Conservation (phyloP, 2,797 vertebrate genomes). For the Mus caroli region DNA sequence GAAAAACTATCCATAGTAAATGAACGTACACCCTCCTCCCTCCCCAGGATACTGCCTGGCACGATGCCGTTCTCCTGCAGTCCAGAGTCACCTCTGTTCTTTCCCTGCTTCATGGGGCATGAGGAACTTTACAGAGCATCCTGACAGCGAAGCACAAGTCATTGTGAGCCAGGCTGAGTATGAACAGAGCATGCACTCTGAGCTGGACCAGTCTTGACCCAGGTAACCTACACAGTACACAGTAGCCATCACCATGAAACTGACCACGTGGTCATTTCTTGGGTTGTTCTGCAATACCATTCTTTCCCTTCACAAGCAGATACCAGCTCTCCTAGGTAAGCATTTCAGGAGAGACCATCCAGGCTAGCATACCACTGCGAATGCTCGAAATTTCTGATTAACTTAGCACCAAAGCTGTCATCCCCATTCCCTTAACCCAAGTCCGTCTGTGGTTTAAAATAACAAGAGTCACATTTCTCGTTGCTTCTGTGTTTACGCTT, state of each 20-base stretch:
- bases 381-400: not conserved
- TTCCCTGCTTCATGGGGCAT: not conserved
- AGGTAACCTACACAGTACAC: not conserved
- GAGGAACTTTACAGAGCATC: not conserved
- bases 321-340: slow-evolving; percentile 7
- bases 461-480: slow-evolving; percentile 34
- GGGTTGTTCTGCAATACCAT: not conserved
- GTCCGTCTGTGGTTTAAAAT: slow-evolving; percentile 43
- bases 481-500: slow-evolving; percentile 63
- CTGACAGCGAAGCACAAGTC: not conserved
- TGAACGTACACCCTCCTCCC: not conserved
- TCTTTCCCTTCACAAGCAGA: not conserved
- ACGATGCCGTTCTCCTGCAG: slow-evolving; percentile 25
- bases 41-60: slow-evolving; percentile 29
- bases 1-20: slow-evolving; percentile 33
- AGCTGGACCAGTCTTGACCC: not conserved
- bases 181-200: not conserved
- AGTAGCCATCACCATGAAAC: rapidly evolving
- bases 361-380: not conserved
- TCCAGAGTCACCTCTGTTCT: slow-evolving; percentile 3
- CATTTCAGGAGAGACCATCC: not conserved
- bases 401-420: slow-evolving; percentile 42
- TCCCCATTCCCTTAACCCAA: not conserved
- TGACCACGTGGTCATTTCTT: not conserved
- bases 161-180: not conserved